Conservation (phyloP, 1,140 invertebrate species). For the Saxidomus purpurata region DNA sequence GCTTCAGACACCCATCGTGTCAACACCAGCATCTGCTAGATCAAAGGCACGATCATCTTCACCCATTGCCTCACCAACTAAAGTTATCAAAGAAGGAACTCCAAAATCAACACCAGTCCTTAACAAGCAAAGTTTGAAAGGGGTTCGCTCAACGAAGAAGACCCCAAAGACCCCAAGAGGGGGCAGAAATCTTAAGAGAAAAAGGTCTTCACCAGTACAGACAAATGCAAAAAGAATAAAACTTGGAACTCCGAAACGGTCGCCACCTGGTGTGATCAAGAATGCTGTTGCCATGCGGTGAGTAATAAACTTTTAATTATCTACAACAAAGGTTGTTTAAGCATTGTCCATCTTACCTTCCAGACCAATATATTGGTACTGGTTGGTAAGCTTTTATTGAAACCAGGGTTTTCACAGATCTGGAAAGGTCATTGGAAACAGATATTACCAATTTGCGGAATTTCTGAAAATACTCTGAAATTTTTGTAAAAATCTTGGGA, state of each 20-base stretch:
- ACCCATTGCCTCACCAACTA: slow-evolving; percentile 33
- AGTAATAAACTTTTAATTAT: background rate
- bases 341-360: too few relatives aligned
- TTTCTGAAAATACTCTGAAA: too few relatives aligned
- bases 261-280: slow-evolving; percentile 36
- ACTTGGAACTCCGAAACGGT: slow-evolving; percentile 31
- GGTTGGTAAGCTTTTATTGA: too few relatives aligned
- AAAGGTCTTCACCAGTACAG: slow-evolving; percentile 27
- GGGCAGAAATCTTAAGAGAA: slow-evolving; percentile 66
- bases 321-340: too few relatives aligned
- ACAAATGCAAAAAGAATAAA: slow-evolving; percentile 48
- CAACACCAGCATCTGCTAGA: slow-evolving; percentile 55
- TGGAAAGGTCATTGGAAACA: too few relatives aligned
- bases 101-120: background rate
- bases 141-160: slow-evolving; percentile 14
- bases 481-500: too few relatives aligned
- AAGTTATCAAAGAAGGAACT: background rate
- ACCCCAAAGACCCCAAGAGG: slow-evolving; percentile 49
- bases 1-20: slow-evolving; percentile 69
- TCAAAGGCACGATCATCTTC: slow-evolving; percentile 48
- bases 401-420: too few relatives aligned
- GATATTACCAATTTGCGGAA: too few relatives aligned
- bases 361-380: too few relatives aligned
- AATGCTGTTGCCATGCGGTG: slow-evolving; percentile 74
- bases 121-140: background rate